Evolutionary conservation across 2,888 invertebrate genomes (phyloP).

Genomic region (Rotaria socialis): DNA sequence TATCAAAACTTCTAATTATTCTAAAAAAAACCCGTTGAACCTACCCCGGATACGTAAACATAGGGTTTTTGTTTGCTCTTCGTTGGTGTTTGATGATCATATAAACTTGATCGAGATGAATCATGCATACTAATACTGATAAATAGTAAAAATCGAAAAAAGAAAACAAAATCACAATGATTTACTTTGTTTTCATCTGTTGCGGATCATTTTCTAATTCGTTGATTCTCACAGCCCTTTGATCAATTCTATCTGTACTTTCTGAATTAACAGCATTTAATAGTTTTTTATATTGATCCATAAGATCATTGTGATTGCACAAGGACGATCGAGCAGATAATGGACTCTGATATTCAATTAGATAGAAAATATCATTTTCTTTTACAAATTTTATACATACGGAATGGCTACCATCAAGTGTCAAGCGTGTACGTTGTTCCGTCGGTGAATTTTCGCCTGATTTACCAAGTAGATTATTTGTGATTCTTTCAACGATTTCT

Average conservation of each 20-base stretch:
- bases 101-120: background rate
- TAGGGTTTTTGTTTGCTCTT: background rate
- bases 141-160: background rate
- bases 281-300: constrained; percentile 43
- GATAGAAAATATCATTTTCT: too few relatives aligned
- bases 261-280: constrained; percentile 41
- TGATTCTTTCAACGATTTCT: constrained; percentile 43
- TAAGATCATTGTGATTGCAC: constrained; percentile 39
- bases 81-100: background rate
- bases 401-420: background rate
- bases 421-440: background rate
- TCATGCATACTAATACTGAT: background rate
- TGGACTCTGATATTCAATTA: background rate
- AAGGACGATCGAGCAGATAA: background rate
- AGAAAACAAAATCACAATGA: background rate
- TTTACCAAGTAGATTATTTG: constrained; percentile 38
- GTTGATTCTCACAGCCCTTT: background rate
- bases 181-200: background rate
- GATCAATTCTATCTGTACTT: background rate
- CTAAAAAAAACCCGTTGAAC: background rate
- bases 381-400: background rate
- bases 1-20: too few relatives aligned
- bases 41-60: constrained; percentile 2
- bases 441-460: background rate
- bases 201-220: background rate